Evolutionary conservation across 2,113 vertebrate species (phyloP).

Genomic region (Setophaga coronata): DNA sequence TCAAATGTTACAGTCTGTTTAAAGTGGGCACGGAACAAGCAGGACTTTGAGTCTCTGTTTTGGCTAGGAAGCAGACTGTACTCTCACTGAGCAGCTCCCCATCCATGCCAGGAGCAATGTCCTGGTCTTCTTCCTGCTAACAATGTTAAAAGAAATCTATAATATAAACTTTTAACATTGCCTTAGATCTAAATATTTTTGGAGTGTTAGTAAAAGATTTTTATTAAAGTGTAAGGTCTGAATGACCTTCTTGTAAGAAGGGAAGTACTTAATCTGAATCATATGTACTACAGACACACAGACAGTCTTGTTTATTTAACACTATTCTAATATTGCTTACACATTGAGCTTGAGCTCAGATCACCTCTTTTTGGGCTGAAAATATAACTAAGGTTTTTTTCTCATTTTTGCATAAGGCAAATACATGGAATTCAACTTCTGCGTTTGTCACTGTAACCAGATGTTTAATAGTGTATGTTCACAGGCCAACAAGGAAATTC

Average conservation of each 20-base stretch:
- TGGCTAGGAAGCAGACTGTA: not conserved
- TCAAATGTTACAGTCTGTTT: not conserved
- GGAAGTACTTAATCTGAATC: not conserved
- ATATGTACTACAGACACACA: not conserved
- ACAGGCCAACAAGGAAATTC: not conserved
- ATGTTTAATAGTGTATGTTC: not conserved
- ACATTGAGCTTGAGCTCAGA: not conserved
- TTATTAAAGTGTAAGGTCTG: not conserved
- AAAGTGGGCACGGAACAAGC: fast-evolving
- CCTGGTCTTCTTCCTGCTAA: not conserved
- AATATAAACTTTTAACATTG: not conserved
- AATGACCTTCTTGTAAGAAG: not conserved
- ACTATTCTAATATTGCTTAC: not conserved
- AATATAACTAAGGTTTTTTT: not conserved
- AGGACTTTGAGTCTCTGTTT: not conserved
- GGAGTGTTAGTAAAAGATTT: not conserved
- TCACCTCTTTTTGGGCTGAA: not conserved
- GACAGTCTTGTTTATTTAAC: not conserved
- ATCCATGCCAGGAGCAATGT: fast-evolving
- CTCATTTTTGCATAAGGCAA: not conserved
- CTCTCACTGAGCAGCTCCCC: not conserved
- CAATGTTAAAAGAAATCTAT: not conserved
- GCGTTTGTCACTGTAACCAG: not conserved
- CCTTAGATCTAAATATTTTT: not conserved
- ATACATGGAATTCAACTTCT: not conserved